Conservation (phyloP, 2,888 invertebrate genomes). For the Deladenus siricidicola region DNA sequence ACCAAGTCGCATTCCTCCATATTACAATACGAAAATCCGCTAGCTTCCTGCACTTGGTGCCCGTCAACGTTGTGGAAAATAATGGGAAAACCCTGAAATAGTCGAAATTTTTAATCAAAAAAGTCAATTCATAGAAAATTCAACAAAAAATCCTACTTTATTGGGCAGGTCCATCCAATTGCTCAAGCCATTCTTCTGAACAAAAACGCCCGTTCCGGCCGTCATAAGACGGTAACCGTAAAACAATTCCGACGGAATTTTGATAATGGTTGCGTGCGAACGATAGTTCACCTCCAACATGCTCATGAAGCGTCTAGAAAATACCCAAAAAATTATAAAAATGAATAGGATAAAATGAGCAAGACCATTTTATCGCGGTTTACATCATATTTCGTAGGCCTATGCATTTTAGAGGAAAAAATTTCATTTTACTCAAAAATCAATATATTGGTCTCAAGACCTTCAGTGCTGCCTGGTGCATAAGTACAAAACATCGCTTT, state of each 20-base stretch:
- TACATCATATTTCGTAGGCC: too few species aligned
- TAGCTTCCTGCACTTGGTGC: constrained; percentile 6
- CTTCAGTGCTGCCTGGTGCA: too few species aligned
- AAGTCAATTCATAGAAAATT: neutral
- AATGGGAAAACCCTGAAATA: constrained; percentile 23
- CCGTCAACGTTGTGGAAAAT: constrained; percentile 17
- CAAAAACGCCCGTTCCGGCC: neutral
- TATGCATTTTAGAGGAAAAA: too few species aligned
- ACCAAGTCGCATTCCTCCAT: constrained; percentile 15
- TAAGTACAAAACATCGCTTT: too few species aligned
- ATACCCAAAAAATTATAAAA: constrained; percentile 3
- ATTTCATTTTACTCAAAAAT: too few species aligned
- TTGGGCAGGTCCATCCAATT: constrained; percentile 10
- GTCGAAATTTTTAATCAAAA: neutral
- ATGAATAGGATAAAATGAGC: neutral
- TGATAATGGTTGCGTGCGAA: constrained; percentile 24
- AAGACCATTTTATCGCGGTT: too few species aligned
- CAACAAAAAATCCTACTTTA: constrained; percentile 7
- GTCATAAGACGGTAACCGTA: constrained; percentile 14
- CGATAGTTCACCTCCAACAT: constrained; percentile 22
- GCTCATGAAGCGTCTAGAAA: constrained; percentile 24
- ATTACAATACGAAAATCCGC: constrained; percentile 22
- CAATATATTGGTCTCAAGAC: too few species aligned
- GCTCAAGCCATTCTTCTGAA: neutral
- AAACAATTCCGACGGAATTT: constrained; percentile 28